These are phyloP conservation scores for Liodrosophila aerea DNA, from an alignment of 2,888 invertebrate genomes.

Conservation along the genomic window DNA sequence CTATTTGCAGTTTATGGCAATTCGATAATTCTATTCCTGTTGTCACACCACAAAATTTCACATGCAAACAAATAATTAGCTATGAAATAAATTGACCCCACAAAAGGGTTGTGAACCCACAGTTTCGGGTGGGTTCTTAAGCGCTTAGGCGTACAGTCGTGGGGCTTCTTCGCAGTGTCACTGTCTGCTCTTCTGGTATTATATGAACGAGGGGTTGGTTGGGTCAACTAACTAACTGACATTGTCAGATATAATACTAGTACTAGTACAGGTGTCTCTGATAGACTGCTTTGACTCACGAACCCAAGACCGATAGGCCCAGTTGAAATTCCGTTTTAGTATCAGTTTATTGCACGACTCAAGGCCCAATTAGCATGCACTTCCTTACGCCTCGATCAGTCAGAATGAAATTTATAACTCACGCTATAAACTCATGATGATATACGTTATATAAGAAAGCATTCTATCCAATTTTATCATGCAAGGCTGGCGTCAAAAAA, in stretches of 20 bases:
- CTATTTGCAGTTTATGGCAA: constrained; percentile 35
- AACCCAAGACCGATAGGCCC: constrained; percentile 9
- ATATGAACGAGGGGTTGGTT: constrained; percentile 8
- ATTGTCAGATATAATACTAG: constrained; percentile 20
- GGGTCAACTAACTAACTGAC: constrained; percentile 1
- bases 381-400: constrained; percentile 50
- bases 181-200: constrained; percentile 1
- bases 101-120: constrained; percentile 4
- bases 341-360: constrained; percentile 25
- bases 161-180: constrained; percentile 27
- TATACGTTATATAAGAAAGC: constrained; percentile 9
- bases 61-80: constrained; percentile 73
- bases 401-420: constrained; percentile 16
- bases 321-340: constrained; percentile 19
- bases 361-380: constrained; percentile 39
- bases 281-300: constrained; percentile 1
- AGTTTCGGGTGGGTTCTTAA: constrained; percentile 18
- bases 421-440: constrained; percentile 64
- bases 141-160: constrained; percentile 22
- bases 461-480: constrained; percentile 50
- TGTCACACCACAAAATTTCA: constrained; percentile 21
- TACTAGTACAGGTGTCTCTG: no score
- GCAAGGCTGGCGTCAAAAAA: constrained; percentile 42
- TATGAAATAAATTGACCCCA: constrained; percentile 14
- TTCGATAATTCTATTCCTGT: constrained; percentile 58